Base-by-base conservation (phyloP, 2,113 vertebrate genomes). In the Butorides virescens region DNA sequence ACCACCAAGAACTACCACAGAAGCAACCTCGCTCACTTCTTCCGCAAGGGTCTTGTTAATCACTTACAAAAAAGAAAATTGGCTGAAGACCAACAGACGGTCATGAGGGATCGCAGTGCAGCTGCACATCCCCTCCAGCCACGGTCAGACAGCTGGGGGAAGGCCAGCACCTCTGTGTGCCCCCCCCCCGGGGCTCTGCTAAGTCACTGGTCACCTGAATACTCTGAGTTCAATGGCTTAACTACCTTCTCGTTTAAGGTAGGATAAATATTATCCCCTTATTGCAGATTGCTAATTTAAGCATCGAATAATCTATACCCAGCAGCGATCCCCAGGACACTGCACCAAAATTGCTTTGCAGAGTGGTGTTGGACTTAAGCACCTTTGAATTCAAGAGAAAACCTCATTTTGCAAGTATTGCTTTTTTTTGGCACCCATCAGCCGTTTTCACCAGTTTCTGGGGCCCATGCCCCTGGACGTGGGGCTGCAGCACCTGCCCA, bases 391-490 rank as follows among this genome's bases (percentile, higher is more conserved):
- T 78, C 36, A 72, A 47, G 42, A 73, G 46, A 44, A 82, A 87
- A 76, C 3, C 30, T 27, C 2, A 2, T 77, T 92, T 83, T 30
- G n/a, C 27, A 49, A 37, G 7, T 14, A 12, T 21, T 36, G 44
- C 8, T 44, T 44, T 44, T 42, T 65, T 44, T 7, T 27, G 27
- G 22, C 8, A 6, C 18, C 37, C 37, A 30, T 63, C 20, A 20
- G 16, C 13, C 13, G 9, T 55, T 78, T 86, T 56, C n/a, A 65
- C 30, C 4, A 4, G 29, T 23, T 72, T 9, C 56, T 46, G 16
- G 13, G 27, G 42, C 32, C 21, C 75, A 17, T 30, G n/a, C 4
- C 30, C 15, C 44, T n/a, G 62, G 44, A 32, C 0, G 0, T 15
- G 46, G 58, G 19, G 46, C 63, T 73, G 62, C 30, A 44, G 58